phyloP scores from a whole-genome alignment of 2,797 vertebrate species.

The Borostomias antarcticus region DNA sequence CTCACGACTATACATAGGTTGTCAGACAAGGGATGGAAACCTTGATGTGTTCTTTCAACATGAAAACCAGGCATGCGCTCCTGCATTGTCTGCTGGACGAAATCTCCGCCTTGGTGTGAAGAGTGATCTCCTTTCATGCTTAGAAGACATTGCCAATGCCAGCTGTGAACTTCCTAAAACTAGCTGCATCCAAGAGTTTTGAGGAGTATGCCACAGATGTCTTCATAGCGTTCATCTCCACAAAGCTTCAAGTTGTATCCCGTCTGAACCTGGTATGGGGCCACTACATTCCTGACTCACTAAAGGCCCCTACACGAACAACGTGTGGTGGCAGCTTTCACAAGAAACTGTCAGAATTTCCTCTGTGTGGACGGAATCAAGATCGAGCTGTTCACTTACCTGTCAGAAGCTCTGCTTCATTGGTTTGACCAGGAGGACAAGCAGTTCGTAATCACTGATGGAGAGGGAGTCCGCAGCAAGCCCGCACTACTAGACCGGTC shows the following conservation, averaged over 20 bases:
- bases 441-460: constrained; percentile 9
- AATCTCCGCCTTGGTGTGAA: background rate
- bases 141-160: background rate
- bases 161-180: background rate
- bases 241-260: background rate
- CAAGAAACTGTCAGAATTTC: constrained; percentile 13
- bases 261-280: constrained; percentile 20
- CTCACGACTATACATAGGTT: constrained; percentile 22
- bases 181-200: background rate
- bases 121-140: background rate
- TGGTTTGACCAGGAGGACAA: constrained; percentile 11
- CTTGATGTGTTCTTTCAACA: constrained; percentile 2
- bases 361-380: background rate
- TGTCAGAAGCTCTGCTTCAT: constrained; percentile 3
- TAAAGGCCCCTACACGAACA: constrained; percentile 7
- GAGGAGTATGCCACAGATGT: background rate
- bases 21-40: constrained; percentile 16
- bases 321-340: background rate
- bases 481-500: constrained; percentile 5
- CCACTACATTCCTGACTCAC: constrained; percentile 1
- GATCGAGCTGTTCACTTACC: constrained; percentile 16
- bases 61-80: constrained; percentile 9
- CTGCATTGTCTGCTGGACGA: background rate
- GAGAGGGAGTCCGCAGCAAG: constrained; percentile 13
- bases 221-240: background rate